Conservation (phyloP, 2,113 vertebrate species). For the Etheostoma cragini region DNA sequence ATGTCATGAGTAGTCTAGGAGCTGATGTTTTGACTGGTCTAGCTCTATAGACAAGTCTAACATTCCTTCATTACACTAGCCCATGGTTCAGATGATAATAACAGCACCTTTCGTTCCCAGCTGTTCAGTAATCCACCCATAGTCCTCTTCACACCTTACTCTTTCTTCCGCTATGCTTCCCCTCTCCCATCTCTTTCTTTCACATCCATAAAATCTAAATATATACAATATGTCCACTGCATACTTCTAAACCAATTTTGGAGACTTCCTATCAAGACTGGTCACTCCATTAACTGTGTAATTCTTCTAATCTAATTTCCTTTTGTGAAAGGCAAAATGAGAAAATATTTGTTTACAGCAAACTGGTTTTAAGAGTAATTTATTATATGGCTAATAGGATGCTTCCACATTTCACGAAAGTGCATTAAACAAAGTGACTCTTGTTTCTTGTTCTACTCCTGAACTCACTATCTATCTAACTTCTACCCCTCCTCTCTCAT, state of each 20-base stretch:
- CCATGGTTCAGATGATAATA: too few species aligned
- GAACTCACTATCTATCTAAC: constrained; percentile 22
- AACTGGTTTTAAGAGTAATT: constrained; percentile 14
- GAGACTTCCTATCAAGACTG: background rate
- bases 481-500: constrained; percentile 21
- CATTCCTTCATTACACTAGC: too few species aligned
- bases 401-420: constrained; percentile 1
- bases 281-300: constrained; percentile 22
- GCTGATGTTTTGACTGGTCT: too few species aligned
- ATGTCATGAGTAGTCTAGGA: too few species aligned
- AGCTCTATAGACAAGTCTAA: too few species aligned
- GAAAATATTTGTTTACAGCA: constrained; percentile 39
- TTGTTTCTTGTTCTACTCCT: constrained; percentile 19
- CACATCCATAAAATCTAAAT: background rate
- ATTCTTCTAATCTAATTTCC: constrained; percentile 42
- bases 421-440: constrained; percentile 14
- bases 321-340: constrained; percentile 23
- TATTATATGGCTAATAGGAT: constrained; percentile 18
- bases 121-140: too few species aligned
- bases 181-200: background rate
- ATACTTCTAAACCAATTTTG: background rate
- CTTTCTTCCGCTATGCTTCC: background rate
- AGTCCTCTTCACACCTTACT: background rate
- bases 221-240: background rate
- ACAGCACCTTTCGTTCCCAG: too few species aligned